These are phyloP conservation scores for Augochlora pura DNA, from an alignment of 1,140 invertebrate species.

Conservation along the genomic window DNA sequence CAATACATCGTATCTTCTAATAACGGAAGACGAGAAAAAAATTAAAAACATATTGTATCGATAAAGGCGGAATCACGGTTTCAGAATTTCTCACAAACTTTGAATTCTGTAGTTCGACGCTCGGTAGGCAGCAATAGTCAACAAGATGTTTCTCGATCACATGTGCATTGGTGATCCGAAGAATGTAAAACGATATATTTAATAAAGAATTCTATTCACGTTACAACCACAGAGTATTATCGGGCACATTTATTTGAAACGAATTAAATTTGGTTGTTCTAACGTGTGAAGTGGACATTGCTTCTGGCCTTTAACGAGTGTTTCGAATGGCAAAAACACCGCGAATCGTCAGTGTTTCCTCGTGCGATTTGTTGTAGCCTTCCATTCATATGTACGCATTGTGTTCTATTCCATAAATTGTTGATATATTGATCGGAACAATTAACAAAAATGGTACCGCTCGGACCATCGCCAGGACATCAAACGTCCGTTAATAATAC, in stretches of 20 bases:
- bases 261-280: slow-evolving; percentile 8
- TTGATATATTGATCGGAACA: not conserved
- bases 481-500: slow-evolving; percentile 69
- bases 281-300: not conserved
- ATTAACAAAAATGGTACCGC: slow-evolving; percentile 65
- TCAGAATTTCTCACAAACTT: not conserved
- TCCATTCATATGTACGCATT: not conserved
- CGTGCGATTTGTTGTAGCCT: not conserved
- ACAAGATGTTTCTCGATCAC: not conserved
- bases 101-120: not conserved
- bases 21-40: not conserved
- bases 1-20: not conserved
- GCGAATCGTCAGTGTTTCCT: not conserved
- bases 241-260: not conserved
- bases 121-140: not conserved
- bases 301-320: not conserved
- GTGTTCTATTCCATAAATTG: not conserved
- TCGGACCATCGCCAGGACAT: slow-evolving; percentile 69
- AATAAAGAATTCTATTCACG: not conserved
- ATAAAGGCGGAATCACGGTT: not conserved
- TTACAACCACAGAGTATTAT: not conserved
- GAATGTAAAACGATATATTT: not conserved
- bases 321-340: not conserved
- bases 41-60: not conserved
- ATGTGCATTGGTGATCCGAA: not conserved